Evolutionary conservation across 1,140 invertebrate genomes (phyloP).

Genomic region (Globodera ellingtonae): DNA sequence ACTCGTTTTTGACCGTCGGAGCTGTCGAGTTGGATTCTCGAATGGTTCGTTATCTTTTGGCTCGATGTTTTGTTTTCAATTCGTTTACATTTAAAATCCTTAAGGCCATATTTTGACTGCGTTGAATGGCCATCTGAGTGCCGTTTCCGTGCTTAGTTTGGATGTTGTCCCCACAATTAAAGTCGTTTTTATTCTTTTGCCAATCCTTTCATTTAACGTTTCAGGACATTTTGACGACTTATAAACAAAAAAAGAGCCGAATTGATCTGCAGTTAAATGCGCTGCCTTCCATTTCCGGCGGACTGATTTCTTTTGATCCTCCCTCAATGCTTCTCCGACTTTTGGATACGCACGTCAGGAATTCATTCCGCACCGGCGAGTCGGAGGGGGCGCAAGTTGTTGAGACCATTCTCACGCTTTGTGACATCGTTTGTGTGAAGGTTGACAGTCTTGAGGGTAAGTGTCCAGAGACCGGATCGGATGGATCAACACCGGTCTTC

Average conservation of each 20-base stretch:
- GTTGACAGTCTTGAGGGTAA: not conserved
- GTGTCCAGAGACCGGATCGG: too few relatives aligned
- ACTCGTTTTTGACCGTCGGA: not conserved
- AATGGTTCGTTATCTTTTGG: conserved; percentile 15
- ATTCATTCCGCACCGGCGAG: not conserved
- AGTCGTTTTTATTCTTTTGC: not conserved
- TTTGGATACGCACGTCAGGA: conserved; percentile 21
- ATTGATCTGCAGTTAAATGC: not conserved
- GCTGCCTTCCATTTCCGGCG: not conserved
- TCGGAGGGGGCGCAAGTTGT: not conserved
- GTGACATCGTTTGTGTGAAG: conserved; percentile 1
- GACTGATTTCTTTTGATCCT: conserved; percentile 24
- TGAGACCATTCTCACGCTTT: not conserved
- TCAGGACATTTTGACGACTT: not conserved
- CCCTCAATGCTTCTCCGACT: conserved; percentile 24
- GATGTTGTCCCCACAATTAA: not conserved
- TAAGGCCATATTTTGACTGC: conserved; percentile 13
- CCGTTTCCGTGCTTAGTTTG: not conserved
- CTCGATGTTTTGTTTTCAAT: not conserved
- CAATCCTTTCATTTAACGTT: not conserved
- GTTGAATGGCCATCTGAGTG: conserved; percentile 10
- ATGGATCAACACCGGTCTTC: too few relatives aligned
- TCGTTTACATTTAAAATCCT: not conserved
- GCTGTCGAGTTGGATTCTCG: conserved; percentile 32
- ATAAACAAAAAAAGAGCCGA: not conserved